Base-by-base conservation (phyloP, 2,113 vertebrate genomes). In the Gobius niger region DNA sequence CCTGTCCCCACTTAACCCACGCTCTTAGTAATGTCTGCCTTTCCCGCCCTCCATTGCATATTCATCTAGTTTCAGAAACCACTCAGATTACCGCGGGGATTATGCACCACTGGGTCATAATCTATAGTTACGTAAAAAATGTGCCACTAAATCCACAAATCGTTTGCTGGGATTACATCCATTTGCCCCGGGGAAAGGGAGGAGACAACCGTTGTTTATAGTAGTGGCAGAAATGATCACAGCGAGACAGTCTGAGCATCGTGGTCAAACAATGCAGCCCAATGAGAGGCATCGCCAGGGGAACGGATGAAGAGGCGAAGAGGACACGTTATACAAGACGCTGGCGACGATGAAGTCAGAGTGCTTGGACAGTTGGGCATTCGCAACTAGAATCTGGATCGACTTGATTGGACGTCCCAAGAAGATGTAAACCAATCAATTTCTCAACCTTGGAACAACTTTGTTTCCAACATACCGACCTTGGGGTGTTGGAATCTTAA, bases 61-160 rank as follows among this genome's bases (percentile, higher is more conserved):
- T 81, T 82, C 78, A 78, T 82, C 52, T 50, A 85, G 73, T 79
- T 80, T 79, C 63, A 68, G 47, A 72, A 76, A 74, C 67, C 47
- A 66, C 63, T n/a, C 76, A 85, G 92, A 92, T 95, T 93, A 93
- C 77, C 18, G 18, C 69, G 63, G 86, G 24, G 91, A 93, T 93
- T 94, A 92, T 74, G 40, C 60, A 15, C 19, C 68, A 80, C 64
- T 61, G 73, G 85, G 81, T 76, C 86, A 89, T 87, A 91, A 87
- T 24, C 24, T 24, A 24, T 78, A 72, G 90, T 95, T 94, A 94
- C 81, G 71, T 95, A 94, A 94, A 94, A 94, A 93, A 86, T 64
- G 86, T 84, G 88, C 90, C 74, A 24, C 75, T 80, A 63, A 73
- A 77, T 77, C 84, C 85, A 34, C 59, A 42, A 90, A 81, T 92